Percentiles rank a stretch among this genome's conserved stretches.
Evolutionary conservation across 2,113 vertebrate species (phyloP).

Genomic region (Centropristis striata): DNA sequence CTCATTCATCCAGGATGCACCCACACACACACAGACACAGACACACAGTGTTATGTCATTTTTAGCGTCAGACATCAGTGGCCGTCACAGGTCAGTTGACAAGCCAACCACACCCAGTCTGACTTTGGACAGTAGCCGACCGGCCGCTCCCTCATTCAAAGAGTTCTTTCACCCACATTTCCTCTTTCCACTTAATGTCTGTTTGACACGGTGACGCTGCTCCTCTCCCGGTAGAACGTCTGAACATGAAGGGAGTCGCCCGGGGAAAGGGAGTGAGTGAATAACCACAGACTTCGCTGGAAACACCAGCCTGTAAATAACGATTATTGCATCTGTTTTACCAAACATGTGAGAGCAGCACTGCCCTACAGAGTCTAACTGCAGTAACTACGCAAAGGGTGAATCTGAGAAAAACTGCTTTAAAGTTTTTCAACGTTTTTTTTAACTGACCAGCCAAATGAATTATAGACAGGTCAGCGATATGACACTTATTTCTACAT

Average conservation of each 20-base stretch:
- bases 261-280: constrained; percentile 27
- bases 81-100: constrained; percentile 25
- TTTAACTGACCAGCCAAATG: no score
- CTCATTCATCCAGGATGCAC: not conserved
- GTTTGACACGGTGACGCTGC: constrained; percentile 1
- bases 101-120: constrained; percentile 32
- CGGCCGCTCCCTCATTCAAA: constrained; percentile 31
- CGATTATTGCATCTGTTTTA: constrained; percentile 49
- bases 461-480: no score
- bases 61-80: constrained; percentile 10
- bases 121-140: constrained; percentile 19
- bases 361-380: constrained; percentile 6
- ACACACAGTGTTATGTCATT: constrained; percentile 18
- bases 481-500: no score
- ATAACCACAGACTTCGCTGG: constrained; percentile 12
- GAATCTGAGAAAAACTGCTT: no score
- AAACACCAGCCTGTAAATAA: constrained; percentile 43
- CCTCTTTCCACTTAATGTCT: constrained; percentile 16
- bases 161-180: constrained; percentile 26
- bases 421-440: no score
- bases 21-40: no score
- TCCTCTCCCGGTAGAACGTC: not conserved
- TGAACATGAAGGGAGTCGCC: constrained; percentile 13
- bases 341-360: constrained; percentile 4
- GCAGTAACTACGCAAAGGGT: no score